Evolutionary conservation across 2,888 invertebrate genomes (phyloP), one percentile per base, ranked within the genome.

Genomic region (Cerceris ruficornis): DNA sequence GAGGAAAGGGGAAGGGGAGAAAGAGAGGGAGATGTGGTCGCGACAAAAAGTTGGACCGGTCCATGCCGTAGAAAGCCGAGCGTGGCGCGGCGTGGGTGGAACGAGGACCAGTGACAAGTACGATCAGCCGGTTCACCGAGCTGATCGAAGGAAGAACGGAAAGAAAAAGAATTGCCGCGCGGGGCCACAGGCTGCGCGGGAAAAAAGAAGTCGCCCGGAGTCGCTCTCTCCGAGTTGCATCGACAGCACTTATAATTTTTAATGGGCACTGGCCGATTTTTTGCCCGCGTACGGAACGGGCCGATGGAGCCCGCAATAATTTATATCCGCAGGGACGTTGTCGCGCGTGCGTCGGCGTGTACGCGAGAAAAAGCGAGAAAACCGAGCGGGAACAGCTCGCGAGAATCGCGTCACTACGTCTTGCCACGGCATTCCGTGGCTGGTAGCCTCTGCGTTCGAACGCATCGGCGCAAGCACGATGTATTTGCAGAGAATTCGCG

Each of bases 21-120:
- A 42, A 46, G 42, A 28, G 46, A 15, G 59, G 55, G 60, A 46
- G 52, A 75, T 68, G 77, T 66, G 68, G 77, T 76, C 75, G 69
- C 15, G 80, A 69, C 74, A 86, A 86, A 84, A 84, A 85, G 78
- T 76, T 61, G 82, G 84, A 82, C 84, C 84, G 84, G 84, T 84
- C 84, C 66, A 46, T 15, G 28, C 62, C 58, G 77, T 77, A 71
- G 84, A 79, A 73, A 77, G 81, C 69, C 67, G 73, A 75, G 68
- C 80, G 69, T 60, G 64, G 67, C 43, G 59, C 61, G 81, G 79
- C 79, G 85, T 74, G 83, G 85, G 85, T 83, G 85, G 85, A 84
- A 86, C 86, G 85, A 77, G 82, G 84, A 86, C 75, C 79, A 71
- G 85, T 86, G 85, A 85, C 86, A 82, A 80, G 85, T 82, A 83